Conservation (phyloP, 2,113 vertebrate species). For the Lamprotornis superbus region DNA sequence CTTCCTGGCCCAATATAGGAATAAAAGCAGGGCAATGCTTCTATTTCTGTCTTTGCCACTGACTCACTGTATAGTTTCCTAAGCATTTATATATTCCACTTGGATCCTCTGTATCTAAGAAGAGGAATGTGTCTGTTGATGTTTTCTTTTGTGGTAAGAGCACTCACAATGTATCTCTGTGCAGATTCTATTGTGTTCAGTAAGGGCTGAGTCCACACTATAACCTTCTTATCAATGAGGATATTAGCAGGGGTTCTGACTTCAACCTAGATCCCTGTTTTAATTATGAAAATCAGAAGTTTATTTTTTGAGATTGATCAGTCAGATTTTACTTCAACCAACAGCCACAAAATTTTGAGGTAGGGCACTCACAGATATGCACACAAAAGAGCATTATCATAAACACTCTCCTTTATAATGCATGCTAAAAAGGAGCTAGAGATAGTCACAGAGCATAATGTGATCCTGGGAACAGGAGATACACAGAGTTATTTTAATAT, state of each 20-base stretch:
- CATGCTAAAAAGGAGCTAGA: neutral
- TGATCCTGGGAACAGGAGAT: neutral
- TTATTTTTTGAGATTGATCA: neutral
- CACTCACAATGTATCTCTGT: neutral
- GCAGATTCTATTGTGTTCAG: neutral
- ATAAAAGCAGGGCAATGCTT: neutral
- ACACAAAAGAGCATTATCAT: neutral
- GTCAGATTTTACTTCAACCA: neutral
- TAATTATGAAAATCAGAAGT: neutral
- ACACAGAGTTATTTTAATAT: neutral
- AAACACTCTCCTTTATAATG: neutral
- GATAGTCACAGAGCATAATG: neutral
- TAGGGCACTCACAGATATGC: neutral
- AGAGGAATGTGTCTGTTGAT: neutral
- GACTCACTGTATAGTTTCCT: constrained; percentile 10
- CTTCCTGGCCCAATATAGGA: neutral
- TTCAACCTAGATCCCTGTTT: neutral
- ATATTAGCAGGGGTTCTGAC: neutral
- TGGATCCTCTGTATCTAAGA: neutral
- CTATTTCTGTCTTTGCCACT: constrained; percentile 41
- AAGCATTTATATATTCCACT: neutral
- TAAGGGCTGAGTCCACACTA: neutral
- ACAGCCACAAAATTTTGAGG: neutral
- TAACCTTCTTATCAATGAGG: neutral
- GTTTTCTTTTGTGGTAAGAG: neutral